phyloP scores from a whole-genome alignment of 2,888 invertebrate species.

The Disparrhopalites patrizii region DNA sequence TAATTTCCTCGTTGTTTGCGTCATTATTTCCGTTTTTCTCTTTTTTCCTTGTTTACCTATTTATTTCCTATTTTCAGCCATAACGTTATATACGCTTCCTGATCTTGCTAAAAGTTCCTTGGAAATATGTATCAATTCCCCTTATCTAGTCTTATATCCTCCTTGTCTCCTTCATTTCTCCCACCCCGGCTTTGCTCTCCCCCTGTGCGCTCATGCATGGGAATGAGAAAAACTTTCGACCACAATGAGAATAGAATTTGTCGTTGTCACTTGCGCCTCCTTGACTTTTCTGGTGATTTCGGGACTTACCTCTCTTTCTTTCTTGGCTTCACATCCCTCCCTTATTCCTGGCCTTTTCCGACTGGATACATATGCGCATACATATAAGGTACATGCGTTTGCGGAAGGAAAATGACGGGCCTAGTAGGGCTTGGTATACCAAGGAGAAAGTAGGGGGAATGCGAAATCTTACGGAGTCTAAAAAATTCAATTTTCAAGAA shows the following conservation, averaged over 20 bases:
- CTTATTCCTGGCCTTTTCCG: neutral
- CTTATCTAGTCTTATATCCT: too few species aligned
- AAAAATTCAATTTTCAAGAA: slow-evolving; percentile 26
- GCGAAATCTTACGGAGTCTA: slow-evolving; percentile 19
- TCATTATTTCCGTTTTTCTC: neutral
- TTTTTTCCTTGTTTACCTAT: neutral
- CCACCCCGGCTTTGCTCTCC: neutral
- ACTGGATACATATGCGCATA: neutral
- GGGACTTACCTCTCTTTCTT: neutral
- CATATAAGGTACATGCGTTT: neutral
- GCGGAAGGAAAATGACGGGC: neutral
- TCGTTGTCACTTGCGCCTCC: slow-evolving; percentile 4
- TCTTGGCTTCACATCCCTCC: neutral
- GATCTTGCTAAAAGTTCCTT: too few species aligned
- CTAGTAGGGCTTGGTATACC: neutral
- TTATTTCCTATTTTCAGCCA: too few species aligned
- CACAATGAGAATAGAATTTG: neutral
- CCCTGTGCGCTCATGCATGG: neutral
- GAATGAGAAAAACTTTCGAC: slow-evolving; percentile 5
- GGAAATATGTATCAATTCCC: too few species aligned
- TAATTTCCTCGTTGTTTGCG: too few species aligned
- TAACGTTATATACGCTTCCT: too few species aligned
- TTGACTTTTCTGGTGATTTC: neutral
- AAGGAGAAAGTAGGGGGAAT: neutral
- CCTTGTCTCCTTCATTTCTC: neutral